Conservation (phyloP, 1,140 invertebrate genomes). For the Zaprionus africanus region DNA sequence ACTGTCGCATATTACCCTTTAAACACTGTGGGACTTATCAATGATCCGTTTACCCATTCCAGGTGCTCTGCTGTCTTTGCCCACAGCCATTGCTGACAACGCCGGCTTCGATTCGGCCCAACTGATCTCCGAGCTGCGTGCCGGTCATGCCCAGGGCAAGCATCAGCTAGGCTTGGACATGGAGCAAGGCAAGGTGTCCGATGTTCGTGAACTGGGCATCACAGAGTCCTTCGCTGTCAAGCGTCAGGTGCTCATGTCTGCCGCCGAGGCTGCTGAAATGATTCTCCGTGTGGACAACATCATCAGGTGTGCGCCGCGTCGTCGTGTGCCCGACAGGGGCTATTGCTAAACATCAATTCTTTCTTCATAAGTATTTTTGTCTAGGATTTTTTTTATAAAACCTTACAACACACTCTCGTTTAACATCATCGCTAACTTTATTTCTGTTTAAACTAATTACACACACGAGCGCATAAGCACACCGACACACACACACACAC, state of each 20-base stretch:
- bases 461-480: slow-evolving; percentile 19
- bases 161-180: slow-evolving; percentile 95
- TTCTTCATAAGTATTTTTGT: slow-evolving; percentile 71
- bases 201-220: slow-evolving; percentile 95
- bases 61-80: slow-evolving; percentile 93
- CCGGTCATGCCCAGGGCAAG: slow-evolving; percentile 92
- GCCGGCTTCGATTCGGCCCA: slow-evolving; percentile 99
- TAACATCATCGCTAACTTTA: slow-evolving; percentile 73
- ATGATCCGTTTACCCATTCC: background rate
- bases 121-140: slow-evolving; percentile 94
- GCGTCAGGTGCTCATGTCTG: slow-evolving; percentile 96
- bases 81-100: slow-evolving; percentile 98
- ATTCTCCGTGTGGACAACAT: slow-evolving; percentile 99
- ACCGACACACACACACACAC: slow-evolving; percentile 19
- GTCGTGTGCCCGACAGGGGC: slow-evolving; percentile 93
- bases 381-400: slow-evolving; percentile 69
- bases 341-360: slow-evolving; percentile 88
- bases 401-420: slow-evolving; percentile 62
- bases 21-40: background rate
- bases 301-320: slow-evolving; percentile 96
- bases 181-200: slow-evolving; percentile 92
- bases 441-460: slow-evolving; percentile 64
- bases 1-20: no score
- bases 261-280: slow-evolving; percentile 99
- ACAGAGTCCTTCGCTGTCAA: slow-evolving; percentile 99